phyloP scores from a whole-genome alignment of 2,888 invertebrate species.

The Ernsta delagoae region DNA sequence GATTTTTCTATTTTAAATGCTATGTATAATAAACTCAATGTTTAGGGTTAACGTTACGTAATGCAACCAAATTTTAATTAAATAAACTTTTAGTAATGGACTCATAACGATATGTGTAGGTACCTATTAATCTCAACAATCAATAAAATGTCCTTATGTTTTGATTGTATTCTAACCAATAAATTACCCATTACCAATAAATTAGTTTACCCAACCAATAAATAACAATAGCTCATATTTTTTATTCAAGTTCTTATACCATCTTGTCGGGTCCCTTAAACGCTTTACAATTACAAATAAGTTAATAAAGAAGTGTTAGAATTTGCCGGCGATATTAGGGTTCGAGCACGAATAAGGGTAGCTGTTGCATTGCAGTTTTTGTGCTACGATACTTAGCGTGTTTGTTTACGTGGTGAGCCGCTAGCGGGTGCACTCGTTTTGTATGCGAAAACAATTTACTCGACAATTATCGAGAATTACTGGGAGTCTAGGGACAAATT shows the following conservation, averaged over 20 bases:
- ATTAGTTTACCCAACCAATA: background rate
- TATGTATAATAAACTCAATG: no score
- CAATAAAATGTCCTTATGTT: no score
- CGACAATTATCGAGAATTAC: background rate
- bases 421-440: background rate
- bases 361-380: background rate
- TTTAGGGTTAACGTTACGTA: no score
- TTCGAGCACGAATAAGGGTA: background rate
- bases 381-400: background rate
- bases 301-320: slow-evolving; percentile 10
- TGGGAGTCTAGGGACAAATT: background rate
- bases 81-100: no score
- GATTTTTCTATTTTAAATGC: no score
- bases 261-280: background rate
- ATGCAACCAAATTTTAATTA: no score
- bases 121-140: no score
- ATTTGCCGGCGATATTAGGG: slow-evolving; percentile 1
- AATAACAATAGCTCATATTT: slow-evolving; percentile 1
- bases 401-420: background rate
- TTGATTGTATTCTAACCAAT: no score
- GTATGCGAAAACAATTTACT: background rate
- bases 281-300: slow-evolving; percentile 14
- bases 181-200: no score
- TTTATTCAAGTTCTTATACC: slow-evolving; percentile 2
- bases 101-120: no score